Evolutionary conservation across 2,797 vertebrate genomes (phyloP), one percentile per base, ranked within the genome.

Genomic region (Pangasius macronema): DNA sequence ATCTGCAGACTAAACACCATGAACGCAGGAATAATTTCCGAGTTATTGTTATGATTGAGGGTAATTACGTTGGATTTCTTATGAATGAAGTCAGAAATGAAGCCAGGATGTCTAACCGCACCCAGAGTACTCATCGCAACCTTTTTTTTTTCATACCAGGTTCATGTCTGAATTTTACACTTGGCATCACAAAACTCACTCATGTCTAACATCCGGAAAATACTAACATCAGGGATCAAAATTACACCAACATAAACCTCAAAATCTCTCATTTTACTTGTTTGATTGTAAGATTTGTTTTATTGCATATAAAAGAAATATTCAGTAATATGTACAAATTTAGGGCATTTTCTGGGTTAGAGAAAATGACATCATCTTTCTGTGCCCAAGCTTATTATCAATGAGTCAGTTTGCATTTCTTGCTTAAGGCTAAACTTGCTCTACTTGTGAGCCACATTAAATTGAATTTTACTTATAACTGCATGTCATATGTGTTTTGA

Each of bases 1-100:
- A 77, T 77, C 73, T 85, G 73, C 84, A 85, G 84, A 85, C 72
- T 79, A 67, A 85, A 79, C 84, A 85, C 72, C n/a, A 42, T 1
- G 39, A 49, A 22, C 70, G 8, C 55, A 85, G 84, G 72, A 63
- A 85, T 85, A 75, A 85, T 85, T 63, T 63, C 72, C 18, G 27
- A 33, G 20, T 67, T 79, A 85, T 55, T 85, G 84, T 85, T 79
- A 79, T 85, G 73, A 79, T 85, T 76, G 84, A 65, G 59, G 30
- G 46, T 53, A 67, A 83, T 83, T 83, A 83, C 0, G 5, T 51
- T 68, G 63, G 73, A 67, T 77, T 85, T 85, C 59, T 63, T 33
- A 63, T 85, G 73, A 76, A 65, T 77, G 84, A 85, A 63, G 59
- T 77, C 73, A 79, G 73, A 85, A 51, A 65, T n/a, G 5, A 51